Conservation (phyloP, 2,888 invertebrate species). For the Calliopum simillimum region DNA sequence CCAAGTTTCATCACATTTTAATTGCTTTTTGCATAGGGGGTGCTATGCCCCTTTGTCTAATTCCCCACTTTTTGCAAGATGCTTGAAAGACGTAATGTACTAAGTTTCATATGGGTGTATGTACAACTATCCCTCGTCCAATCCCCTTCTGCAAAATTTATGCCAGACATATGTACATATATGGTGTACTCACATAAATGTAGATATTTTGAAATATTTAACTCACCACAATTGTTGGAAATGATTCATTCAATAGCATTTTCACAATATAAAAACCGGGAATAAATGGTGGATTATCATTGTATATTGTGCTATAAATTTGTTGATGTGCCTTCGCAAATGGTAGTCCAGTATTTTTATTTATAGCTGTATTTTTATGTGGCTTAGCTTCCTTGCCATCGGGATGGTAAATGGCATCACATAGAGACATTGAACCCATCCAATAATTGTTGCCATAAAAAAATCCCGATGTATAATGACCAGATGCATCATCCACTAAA, state of each 20-base stretch:
- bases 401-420: conserved; percentile 73
- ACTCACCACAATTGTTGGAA: conserved; percentile 61
- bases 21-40: no score
- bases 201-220: background rate
- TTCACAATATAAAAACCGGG: conserved; percentile 76
- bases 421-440: conserved; percentile 81
- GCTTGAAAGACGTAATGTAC: no score
- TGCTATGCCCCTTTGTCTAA: no score
- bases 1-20: no score
- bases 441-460: conserved; percentile 87
- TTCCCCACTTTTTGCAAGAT: no score
- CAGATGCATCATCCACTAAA: conserved; percentile 79
- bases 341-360: conserved; percentile 59
- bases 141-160: no score
- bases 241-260: conserved; percentile 70
- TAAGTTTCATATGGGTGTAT: no score
- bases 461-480: conserved; percentile 82
- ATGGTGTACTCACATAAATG: no score
- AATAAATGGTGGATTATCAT: conserved; percentile 73
- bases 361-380: conserved; percentile 37
- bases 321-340: conserved; percentile 61
- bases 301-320: conserved; percentile 55
- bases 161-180: no score
- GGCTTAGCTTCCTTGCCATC: conserved; percentile 57
- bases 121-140: no score